phyloP scores from a whole-genome alignment of 2,888 invertebrate genomes.

The Minunthozetes semirufus region DNA sequence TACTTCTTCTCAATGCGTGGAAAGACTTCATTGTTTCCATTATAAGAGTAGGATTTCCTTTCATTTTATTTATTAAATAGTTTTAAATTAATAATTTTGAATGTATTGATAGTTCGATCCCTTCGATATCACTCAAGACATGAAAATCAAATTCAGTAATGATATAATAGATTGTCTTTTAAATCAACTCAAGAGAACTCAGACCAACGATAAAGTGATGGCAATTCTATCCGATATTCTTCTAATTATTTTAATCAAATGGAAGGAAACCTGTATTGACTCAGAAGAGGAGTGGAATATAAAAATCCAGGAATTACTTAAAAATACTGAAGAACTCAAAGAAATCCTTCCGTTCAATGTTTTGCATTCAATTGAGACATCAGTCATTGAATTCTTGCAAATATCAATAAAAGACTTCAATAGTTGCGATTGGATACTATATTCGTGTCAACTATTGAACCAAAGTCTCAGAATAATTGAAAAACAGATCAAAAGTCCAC shows the following conservation, averaged over 20 bases:
- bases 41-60: conserved; percentile 1
- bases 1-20: conserved; percentile 32
- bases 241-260: conserved; percentile 11
- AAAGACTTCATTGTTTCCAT: conserved; percentile 36
- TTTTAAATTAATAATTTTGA: neutral
- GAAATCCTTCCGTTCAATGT: conserved; percentile 12
- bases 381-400: neutral
- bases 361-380: neutral
- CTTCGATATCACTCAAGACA: conserved; percentile 5
- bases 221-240: neutral
- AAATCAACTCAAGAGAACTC: neutral
- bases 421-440: neutral
- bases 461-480: conserved; percentile 22
- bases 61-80: neutral
- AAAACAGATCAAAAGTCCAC: neutral
- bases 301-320: neutral
- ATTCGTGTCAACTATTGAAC: conserved; percentile 13
- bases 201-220: neutral
- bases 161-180: conserved; percentile 23
- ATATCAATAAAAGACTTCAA: neutral
- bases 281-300: conserved; percentile 9
- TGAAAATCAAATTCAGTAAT: conserved; percentile 3
- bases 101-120: conserved; percentile 32
- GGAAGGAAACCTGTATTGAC: conserved; percentile 12
- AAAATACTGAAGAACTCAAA: neutral